Conservation (phyloP, 1,140 invertebrate species). For the Muscidifurax raptorellus region DNA sequence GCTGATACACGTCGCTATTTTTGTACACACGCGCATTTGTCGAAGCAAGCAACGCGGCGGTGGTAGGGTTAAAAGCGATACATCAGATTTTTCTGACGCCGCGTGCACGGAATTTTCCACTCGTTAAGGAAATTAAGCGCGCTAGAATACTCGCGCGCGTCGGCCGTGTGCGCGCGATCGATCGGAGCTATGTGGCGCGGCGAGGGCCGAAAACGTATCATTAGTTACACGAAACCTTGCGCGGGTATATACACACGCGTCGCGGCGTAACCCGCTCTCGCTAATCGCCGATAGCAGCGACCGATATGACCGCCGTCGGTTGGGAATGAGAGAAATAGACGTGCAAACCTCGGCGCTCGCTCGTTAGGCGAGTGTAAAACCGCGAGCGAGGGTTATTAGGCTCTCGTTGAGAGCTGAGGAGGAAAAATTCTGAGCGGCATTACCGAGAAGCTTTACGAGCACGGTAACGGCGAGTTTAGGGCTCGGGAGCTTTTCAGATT, state of each 20-base stretch:
- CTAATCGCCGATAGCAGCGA: conserved; percentile 51
- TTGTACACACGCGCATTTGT: no score
- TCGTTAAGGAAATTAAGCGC: conserved; percentile 50
- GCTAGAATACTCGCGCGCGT: not conserved
- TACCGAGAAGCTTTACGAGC: not conserved
- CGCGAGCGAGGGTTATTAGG: conserved; percentile 21
- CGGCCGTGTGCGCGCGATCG: not conserved
- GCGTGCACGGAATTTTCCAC: conserved; percentile 41
- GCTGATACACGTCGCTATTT: no score
- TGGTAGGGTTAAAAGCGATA: conserved; percentile 6
- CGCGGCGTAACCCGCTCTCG: conserved; percentile 29
- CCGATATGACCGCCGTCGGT: conserved; percentile 27
- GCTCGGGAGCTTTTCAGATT: not conserved
- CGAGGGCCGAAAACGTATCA: conserved; percentile 45
- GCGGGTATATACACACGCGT: no score
- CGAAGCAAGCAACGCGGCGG: not conserved
- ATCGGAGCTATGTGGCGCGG: not conserved
- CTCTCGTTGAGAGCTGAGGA: no score
- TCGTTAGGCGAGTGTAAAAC: conserved; percentile 24
- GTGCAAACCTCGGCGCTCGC: not conserved
- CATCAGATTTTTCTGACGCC: conserved; percentile 23
- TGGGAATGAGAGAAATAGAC: conserved; percentile 23
- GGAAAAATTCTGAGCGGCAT: not conserved
- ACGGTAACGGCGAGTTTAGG: conserved; percentile 17
- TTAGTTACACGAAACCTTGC: conserved; percentile 54